These are phyloP conservation scores for Callorhinus ursinus DNA, from an alignment of 2,113 vertebrate genomes.

Conservation along the genomic window DNA sequence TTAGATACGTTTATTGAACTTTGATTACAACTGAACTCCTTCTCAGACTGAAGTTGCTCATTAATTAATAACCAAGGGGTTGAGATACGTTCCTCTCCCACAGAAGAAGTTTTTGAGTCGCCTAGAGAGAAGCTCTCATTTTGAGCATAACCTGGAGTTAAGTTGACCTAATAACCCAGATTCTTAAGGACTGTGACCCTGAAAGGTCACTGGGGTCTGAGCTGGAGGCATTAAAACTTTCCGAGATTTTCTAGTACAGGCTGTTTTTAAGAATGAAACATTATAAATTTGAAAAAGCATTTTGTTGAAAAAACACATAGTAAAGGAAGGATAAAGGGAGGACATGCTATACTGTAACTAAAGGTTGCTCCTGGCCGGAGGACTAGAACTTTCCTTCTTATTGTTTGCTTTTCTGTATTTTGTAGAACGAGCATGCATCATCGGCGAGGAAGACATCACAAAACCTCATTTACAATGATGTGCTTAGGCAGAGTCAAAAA, in stretches of 20 bases:
- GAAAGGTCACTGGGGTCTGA: not conserved
- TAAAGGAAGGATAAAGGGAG: not conserved
- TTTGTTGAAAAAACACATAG: not conserved
- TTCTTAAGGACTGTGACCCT: not conserved
- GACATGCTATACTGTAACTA: rapidly evolving
- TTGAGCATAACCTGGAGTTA: not conserved
- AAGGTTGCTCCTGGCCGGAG: not conserved
- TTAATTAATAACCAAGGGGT: conserved; percentile 60
- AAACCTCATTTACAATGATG: not conserved
- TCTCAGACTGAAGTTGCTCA: not conserved
- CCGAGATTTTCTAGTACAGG: not conserved
- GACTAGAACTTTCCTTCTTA: not conserved
- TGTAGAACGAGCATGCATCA: not conserved
- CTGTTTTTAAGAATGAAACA: not conserved
- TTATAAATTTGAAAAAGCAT: not conserved
- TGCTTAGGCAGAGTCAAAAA: not conserved
- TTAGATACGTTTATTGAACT: conserved; percentile 49
- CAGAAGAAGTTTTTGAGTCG: not conserved
- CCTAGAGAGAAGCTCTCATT: not conserved
- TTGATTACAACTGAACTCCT: conserved; percentile 28
- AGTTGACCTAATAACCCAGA: not conserved
- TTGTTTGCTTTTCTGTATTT: not conserved
- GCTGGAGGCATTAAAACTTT: not conserved
- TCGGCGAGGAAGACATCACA: not conserved
- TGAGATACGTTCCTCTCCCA: not conserved